A percentile compares a stretch with the other conserved stretches of the same genome.
Conservation (phyloP, 2,888 invertebrate species). For the Brenthis ino region DNA sequence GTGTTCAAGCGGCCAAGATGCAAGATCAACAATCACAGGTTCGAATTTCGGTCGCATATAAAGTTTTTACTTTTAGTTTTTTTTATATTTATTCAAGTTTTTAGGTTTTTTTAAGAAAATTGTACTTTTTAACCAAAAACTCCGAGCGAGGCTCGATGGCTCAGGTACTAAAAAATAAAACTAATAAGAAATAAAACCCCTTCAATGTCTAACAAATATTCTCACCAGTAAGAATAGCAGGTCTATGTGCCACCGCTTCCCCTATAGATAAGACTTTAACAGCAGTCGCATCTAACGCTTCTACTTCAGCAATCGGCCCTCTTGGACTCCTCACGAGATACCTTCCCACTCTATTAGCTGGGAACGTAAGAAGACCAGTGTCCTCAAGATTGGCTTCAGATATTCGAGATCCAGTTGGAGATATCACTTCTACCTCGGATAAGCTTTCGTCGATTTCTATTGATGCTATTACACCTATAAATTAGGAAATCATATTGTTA, state of each 20-base stretch:
- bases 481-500: background rate
- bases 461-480: conserved; percentile 77
- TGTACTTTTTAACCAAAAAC: too few relatives aligned
- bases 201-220: background rate
- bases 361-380: conserved; percentile 87
- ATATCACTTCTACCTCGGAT: conserved; percentile 86
- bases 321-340: conserved; percentile 84
- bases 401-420: conserved; percentile 84
- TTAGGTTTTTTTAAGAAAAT: too few relatives aligned
- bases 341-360: conserved; percentile 88
- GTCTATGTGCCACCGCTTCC: conserved; percentile 90
- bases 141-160: too few relatives aligned
- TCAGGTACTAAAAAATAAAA: background rate
- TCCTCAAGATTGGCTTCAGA: conserved; percentile 83
- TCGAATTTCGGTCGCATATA: too few relatives aligned
- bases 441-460: conserved; percentile 84
- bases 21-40: too few relatives aligned
- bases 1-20: too few relatives aligned
- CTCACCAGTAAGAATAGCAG: conserved; percentile 88
- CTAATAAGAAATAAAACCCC: background rate
- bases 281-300: conserved; percentile 90
- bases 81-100: too few relatives aligned
- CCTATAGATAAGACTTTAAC: conserved; percentile 88
- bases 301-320: conserved; percentile 80
- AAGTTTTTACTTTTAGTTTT: too few relatives aligned